Evolutionary conservation across 1,140 invertebrate genomes (phyloP).

Genomic region (Lycorma delicatula): DNA sequence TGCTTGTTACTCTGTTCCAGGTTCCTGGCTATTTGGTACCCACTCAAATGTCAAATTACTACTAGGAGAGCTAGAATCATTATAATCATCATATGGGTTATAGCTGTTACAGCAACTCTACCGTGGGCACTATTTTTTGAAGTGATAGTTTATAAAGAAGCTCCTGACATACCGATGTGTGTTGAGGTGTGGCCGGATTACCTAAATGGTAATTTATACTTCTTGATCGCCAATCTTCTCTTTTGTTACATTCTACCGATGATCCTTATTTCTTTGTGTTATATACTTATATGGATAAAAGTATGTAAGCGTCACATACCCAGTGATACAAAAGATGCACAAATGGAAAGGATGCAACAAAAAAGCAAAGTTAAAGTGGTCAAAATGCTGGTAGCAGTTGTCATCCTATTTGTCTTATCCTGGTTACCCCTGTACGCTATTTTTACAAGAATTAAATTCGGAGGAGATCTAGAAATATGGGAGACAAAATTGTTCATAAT

Average conservation of each 20-base stretch:
- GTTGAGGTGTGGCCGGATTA: slow-evolving; percentile 69
- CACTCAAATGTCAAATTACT: slow-evolving; percentile 83
- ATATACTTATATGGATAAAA: slow-evolving; percentile 86
- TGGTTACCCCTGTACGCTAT: slow-evolving; percentile 92
- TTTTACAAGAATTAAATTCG: slow-evolving; percentile 77
- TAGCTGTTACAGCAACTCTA: slow-evolving; percentile 71
- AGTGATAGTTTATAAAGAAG: slow-evolving; percentile 62
- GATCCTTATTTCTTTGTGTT: slow-evolving; percentile 83
- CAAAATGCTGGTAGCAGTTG: slow-evolving; percentile 93
- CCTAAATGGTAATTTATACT: slow-evolving; percentile 71
- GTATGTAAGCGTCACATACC: slow-evolving; percentile 81
- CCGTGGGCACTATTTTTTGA: slow-evolving; percentile 89
- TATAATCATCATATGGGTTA: slow-evolving; percentile 85
- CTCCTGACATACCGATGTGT: slow-evolving; percentile 45
- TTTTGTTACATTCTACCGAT: slow-evolving; percentile 90
- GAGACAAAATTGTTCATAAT: slow-evolving; percentile 72
- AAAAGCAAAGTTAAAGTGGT: slow-evolving; percentile 90
- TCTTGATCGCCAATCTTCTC: slow-evolving; percentile 79
- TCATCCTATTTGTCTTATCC: slow-evolving; percentile 86
- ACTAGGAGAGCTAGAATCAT: slow-evolving; percentile 72
- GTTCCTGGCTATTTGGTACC: slow-evolving; percentile 92
- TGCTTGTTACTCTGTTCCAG: too few relatives aligned
- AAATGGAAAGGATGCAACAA: slow-evolving; percentile 84
- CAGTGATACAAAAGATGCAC: slow-evolving; percentile 81
- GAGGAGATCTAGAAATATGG: slow-evolving; percentile 55